phyloP scores from a whole-genome alignment of 92 coral and sea anemone species.

The Pocillopora grandis region DNA sequence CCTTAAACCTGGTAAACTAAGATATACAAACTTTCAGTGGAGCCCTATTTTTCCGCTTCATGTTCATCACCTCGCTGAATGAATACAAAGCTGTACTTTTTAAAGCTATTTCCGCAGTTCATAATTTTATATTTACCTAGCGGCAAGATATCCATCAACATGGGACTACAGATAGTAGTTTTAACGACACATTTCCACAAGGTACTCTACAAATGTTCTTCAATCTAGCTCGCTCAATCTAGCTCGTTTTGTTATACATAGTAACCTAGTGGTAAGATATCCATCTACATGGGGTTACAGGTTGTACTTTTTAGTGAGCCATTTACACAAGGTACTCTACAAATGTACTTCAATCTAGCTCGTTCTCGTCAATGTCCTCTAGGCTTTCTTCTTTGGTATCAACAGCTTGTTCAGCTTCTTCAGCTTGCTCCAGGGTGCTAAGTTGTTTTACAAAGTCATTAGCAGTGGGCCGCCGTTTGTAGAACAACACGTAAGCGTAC shows the following conservation, averaged over 20 bases:
- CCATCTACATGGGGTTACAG: neutral
- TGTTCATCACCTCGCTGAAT: no score
- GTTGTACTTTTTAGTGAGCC: neutral
- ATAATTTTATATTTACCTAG: no score
- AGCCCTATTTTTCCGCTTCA: no score
- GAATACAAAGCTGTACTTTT: no score
- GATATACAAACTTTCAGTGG: no score
- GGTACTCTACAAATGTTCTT: conserved; percentile 1
- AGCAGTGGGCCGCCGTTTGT: conserved; percentile 67
- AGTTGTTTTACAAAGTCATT: neutral
- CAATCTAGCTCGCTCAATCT: conserved; percentile 54
- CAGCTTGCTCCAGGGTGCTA: neutral
- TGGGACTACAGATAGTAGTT: neutral
- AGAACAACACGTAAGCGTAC: conserved; percentile 92
- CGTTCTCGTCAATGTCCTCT: conserved; percentile 74
- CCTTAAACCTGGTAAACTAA: no score
- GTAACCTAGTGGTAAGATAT: neutral
- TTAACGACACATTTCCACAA: neutral
- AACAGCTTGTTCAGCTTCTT: neutral
- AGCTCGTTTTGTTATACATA: no score
- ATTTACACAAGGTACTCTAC: conserved; percentile 9
- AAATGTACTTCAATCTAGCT: conserved; percentile 47
- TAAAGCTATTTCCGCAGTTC: no score
- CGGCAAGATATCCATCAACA: neutral
- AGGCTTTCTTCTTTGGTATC: conserved; percentile 28